Percentiles rank a stretch among this genome's conserved stretches.
phyloP scores from a whole-genome alignment of 2,113 vertebrate genomes.

The Triplophysa dalaica region DNA sequence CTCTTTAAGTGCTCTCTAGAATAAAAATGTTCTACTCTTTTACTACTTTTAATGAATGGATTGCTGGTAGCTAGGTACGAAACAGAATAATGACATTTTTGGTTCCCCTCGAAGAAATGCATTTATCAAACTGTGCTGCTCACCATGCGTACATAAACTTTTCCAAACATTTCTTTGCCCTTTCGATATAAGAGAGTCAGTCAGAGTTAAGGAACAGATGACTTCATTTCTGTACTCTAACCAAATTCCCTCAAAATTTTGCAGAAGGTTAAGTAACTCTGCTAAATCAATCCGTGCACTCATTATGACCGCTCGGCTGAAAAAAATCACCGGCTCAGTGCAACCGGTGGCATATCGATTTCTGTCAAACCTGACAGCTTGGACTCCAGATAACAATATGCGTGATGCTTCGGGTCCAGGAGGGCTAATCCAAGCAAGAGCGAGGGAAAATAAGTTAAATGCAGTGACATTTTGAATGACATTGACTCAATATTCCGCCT shows the following conservation, averaged over 20 bases:
- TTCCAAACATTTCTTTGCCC: background rate
- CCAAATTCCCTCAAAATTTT: conserved; percentile 21
- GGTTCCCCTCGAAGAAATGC: too few species aligned
- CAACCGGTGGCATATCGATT: conserved; percentile 42
- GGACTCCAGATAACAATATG: conserved; percentile 30
- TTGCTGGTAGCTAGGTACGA: too few species aligned
- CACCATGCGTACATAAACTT: background rate
- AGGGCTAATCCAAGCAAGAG: conserved; percentile 10
- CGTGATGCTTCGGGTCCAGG: conserved; percentile 11
- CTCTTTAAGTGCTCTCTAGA: too few species aligned
- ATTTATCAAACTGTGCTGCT: too few species aligned
- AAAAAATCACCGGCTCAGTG: conserved; percentile 43
- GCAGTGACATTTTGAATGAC: conserved; percentile 35
- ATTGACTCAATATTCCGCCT: conserved; percentile 1
- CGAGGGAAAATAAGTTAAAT: conserved; percentile 32
- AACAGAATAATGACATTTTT: too few species aligned
- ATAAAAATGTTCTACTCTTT: too few species aligned
- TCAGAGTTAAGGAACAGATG: background rate
- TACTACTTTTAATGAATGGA: too few species aligned
- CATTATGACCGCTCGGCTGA: conserved; percentile 15
- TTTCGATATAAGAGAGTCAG: background rate
- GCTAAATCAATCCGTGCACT: conserved; percentile 33
- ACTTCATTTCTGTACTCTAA: conserved; percentile 8
- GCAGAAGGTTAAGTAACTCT: conserved; percentile 16
- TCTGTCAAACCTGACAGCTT: conserved; percentile 27